phyloP scores from a whole-genome alignment of 1,140 invertebrate species.

The Drosophila nigromelanica region DNA sequence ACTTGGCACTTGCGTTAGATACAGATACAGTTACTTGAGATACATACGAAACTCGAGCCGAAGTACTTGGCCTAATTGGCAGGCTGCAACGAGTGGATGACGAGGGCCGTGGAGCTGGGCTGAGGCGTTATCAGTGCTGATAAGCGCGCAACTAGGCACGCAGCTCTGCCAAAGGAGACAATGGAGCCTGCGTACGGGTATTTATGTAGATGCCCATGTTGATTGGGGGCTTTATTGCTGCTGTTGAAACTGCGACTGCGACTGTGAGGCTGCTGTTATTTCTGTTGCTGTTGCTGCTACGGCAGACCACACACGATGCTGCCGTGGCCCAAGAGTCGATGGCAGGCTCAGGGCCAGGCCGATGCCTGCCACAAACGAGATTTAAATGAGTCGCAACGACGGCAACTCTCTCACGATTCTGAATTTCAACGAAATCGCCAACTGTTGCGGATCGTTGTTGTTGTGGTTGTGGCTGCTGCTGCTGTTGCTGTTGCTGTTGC shows the following conservation, averaged over 20 bases:
- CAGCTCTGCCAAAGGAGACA: constrained; percentile 33
- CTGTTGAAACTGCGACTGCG: background rate
- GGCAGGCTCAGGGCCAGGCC: constrained; percentile 30
- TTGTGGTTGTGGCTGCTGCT: constrained; percentile 15
- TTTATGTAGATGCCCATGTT: constrained; percentile 52
- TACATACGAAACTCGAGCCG: constrained; percentile 17
- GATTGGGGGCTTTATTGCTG: constrained; percentile 44
- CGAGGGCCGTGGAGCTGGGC: background rate
- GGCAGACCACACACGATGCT: constrained; percentile 70
- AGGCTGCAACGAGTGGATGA: constrained; percentile 1
- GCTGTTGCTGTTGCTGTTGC: background rate
- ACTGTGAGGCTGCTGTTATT: constrained; percentile 9
- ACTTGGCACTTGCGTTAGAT: constrained; percentile 57
- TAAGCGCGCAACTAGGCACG: constrained; percentile 16
- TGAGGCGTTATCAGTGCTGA: constrained; percentile 22
- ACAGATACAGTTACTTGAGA: background rate
- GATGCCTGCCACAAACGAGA: constrained; percentile 69
- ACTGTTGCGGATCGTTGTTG: constrained; percentile 34
- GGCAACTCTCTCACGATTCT: constrained; percentile 79
- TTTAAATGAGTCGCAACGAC: constrained; percentile 79
- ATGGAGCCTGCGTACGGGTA: constrained; percentile 30
- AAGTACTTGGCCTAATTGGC: constrained; percentile 38
- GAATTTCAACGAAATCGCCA: constrained; percentile 76
- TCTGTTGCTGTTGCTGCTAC: constrained; percentile 18
- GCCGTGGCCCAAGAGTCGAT: constrained; percentile 17